Evolutionary conservation across 2,888 invertebrate genomes (phyloP).

Genomic region (Eupsilia transversa): DNA sequence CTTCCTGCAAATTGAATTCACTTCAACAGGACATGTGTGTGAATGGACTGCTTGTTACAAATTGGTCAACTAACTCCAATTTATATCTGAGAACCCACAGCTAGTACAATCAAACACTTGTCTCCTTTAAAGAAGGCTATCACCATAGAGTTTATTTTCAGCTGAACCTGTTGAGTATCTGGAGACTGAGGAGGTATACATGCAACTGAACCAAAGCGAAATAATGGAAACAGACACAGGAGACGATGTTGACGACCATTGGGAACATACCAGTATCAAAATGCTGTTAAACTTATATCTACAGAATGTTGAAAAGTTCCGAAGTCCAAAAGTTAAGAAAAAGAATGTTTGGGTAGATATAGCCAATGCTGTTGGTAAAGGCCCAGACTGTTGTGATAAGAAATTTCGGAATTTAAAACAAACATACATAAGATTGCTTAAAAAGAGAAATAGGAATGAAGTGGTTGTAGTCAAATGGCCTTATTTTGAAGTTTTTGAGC

Average conservation of each 20-base stretch:
- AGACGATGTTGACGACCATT: slow-evolving; percentile 85
- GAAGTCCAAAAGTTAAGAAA: slow-evolving; percentile 86
- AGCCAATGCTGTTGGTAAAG: slow-evolving; percentile 80
- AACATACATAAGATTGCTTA: slow-evolving; percentile 84
- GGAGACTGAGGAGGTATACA: slow-evolving; percentile 78
- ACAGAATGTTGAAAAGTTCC: slow-evolving; percentile 84
- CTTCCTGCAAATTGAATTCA: slow-evolving; percentile 57
- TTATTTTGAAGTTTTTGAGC: slow-evolving; percentile 85
- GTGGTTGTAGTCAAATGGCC: slow-evolving; percentile 84
- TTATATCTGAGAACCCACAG: slow-evolving; percentile 35
- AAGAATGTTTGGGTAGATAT: slow-evolving; percentile 87
- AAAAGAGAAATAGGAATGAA: slow-evolving; percentile 81
- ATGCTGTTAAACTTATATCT: slow-evolving; percentile 81
- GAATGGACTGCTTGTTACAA: slow-evolving; percentile 47
- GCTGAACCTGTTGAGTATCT: slow-evolving; percentile 79
- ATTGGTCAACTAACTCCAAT: slow-evolving; percentile 50
- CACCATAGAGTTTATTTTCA: slow-evolving; percentile 75
- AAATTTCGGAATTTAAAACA: slow-evolving; percentile 87
- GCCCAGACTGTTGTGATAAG: slow-evolving; percentile 85
- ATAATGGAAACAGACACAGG: slow-evolving; percentile 76
- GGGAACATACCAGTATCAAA: slow-evolving; percentile 82
- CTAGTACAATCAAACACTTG: slow-evolving; percentile 26
- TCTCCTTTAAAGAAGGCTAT: slow-evolving; percentile 40
- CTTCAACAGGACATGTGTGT: slow-evolving; percentile 41
- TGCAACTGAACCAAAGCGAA: slow-evolving; percentile 79